Base-by-base conservation (phyloP, 1,140 invertebrate genomes). In the Phymastichus coffea region DNA sequence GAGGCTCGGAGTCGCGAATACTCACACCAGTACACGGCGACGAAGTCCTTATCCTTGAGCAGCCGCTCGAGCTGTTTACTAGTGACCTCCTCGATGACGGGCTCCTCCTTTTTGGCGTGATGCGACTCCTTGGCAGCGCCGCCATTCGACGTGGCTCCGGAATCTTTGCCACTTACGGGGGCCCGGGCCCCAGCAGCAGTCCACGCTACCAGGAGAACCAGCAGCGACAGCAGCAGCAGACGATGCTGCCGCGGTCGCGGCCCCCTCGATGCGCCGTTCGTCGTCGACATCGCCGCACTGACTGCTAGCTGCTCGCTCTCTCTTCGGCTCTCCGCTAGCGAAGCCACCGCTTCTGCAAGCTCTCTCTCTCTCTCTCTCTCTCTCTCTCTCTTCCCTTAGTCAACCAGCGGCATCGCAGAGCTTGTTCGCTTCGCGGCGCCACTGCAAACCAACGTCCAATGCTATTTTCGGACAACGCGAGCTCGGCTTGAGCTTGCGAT, bases 1-100 rank as follows among this genome's bases (percentile, higher is more conserved):
- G 22, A 22, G 2, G 3, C 4, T 7, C 20, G 26, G 15, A 19
- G 43, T 17, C 20, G n/a, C 28, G 12, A 22, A 22, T 46, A 91
- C 93, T 95, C 92, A 96, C 93, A 95, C 91, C 93, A 95, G 82
- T 91, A 94, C 72, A 95, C 93, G 71, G 93, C 93, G 73, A 95
- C 91, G 84, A 91, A 94, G 81, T 94, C 92, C 84, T 93, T 93
- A 67, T 93, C 89, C 74, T 89, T 87, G 70, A 95, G 84, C 59
- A 94, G 83, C 72, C 89, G 86, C 75, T 94, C 92, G 77, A 95
- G 86, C 81, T 94, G 91, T 79, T 94, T 94, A 72, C 90, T 87
- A 77, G 89, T 91, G 78, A 94, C 91, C 81, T 95, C 92, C 82
- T 94, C 92, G 80, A 94, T 94, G 69, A 93, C 87, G 73, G 91